Base-by-base conservation (phyloP, 2,888 invertebrate genomes). In the Spatulosminthurus flaviceps region DNA sequence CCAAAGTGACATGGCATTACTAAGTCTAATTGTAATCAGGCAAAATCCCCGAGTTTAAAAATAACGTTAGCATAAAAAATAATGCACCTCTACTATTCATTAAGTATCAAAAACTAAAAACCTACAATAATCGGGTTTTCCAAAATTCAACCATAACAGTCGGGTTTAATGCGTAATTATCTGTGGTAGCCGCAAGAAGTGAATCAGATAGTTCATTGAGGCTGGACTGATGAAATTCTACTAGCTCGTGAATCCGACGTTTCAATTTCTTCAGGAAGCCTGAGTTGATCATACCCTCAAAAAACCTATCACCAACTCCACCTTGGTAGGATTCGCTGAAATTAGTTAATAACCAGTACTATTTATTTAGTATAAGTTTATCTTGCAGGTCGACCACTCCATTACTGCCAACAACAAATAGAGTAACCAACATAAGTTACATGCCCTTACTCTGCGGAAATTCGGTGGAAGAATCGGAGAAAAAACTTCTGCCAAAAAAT, bases 401-500 rank as follows among this genome's bases (percentile, higher is more conserved):
- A n/a, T n/a, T n/a, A n/a, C n/a, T n/a, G n/a, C n/a, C n/a, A 61
- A 29, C 19, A 72, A 76, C 28, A 80, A 26, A 29, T 24, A 77
- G 26, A 51, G 21, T 24, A 11, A 11, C 43, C 22, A 43, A 22
- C 22, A 9, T 24, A 74, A 67, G 13, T 41, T 41, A 41, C 13
- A 19, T 51, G 51, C n/a, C 5, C 16, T 76, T 76, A 80, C 81
- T 41, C 76, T 28, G 80, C 41, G 16, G 73, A 78, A 26, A 85
- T 82, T 83, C 93, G 88, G 66, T 91, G 90, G 77, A 94, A 88
- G 86, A 91, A 94, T 0, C 93, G 88, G 13, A 89, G 88, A 86
- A 94, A 94, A 87, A 95, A 95, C 86, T 92, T 91, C 87, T 94
- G 94, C 91, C 92, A 93, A 0, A 93, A 87, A 16, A 94, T 88